Evolutionary conservation across 2,888 invertebrate species (phyloP).

Genomic region (Callyntrura sp.): DNA sequence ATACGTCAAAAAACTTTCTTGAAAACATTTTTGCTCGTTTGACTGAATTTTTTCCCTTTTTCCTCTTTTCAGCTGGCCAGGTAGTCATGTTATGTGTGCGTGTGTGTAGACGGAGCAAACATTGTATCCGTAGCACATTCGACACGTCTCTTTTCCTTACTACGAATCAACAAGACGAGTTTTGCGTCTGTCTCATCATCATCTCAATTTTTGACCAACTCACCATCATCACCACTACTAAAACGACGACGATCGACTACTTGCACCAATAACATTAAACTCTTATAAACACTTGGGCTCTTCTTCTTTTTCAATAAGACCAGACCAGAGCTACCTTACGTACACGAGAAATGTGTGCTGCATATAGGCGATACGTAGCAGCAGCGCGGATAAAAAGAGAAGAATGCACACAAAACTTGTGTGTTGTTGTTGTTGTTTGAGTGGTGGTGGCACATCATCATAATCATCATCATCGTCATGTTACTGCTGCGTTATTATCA

Average conservation of each 20-base stretch:
- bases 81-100: background rate
- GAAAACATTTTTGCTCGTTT: conserved; percentile 55
- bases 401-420: conserved; percentile 51
- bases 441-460: conserved; percentile 25
- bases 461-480: conserved; percentile 47
- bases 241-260: background rate
- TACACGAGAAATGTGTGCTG: conserved; percentile 15
- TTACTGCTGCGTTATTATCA: conserved; percentile 49
- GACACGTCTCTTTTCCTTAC: conserved; percentile 36
- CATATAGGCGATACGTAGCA: background rate
- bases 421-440: background rate
- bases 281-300: conserved; percentile 59
- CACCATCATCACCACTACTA: background rate
- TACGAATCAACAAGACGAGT: conserved; percentile 69
- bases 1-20: conserved; percentile 48
- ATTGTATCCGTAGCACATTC: background rate
- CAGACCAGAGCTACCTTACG: background rate
- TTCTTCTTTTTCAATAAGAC: conserved; percentile 57
- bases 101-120: no score
- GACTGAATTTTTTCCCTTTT: conserved; percentile 43
- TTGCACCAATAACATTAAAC: background rate
- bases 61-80: conserved; percentile 58
- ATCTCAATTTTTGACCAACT: conserved; percentile 36
- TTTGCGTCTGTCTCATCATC: conserved; percentile 47
- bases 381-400: background rate